Evolutionary conservation across 2,113 vertebrate genomes (phyloP).

Genomic region (Pleuronectes platessa): DNA sequence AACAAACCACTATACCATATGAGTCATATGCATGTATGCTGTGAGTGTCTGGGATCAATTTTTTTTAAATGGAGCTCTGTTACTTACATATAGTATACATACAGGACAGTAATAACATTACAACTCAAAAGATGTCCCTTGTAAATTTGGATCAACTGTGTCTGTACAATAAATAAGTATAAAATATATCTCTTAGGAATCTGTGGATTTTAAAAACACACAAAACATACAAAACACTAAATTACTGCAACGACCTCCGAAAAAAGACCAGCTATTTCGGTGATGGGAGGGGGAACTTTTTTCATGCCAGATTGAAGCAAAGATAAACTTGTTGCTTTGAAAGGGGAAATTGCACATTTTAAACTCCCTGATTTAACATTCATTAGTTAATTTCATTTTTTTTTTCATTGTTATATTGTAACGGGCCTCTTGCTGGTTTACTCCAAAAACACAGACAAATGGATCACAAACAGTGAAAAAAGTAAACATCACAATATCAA

Average conservation of each 20-base stretch:
- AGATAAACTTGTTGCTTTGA: constrained; percentile 23
- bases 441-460: constrained; percentile 50
- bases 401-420: neutral
- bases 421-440: constrained; percentile 59
- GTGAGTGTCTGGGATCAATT: constrained; percentile 24
- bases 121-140: constrained; percentile 75
- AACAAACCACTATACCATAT: constrained; percentile 59
- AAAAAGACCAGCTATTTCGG: constrained; percentile 97
- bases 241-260: constrained; percentile 84
- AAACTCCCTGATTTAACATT: constrained; percentile 28
- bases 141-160: constrained; percentile 76
- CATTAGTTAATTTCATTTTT: neutral
- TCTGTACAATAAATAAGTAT: constrained; percentile 98
- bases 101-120: constrained; percentile 73
- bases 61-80: constrained; percentile 46
- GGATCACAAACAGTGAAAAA: constrained; percentile 55
- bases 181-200: constrained; percentile 93
- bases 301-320: constrained; percentile 50
- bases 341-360: constrained; percentile 32
- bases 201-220: constrained; percentile 86
- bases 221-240: constrained; percentile 80
- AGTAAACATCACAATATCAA: constrained; percentile 68
- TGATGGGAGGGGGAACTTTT: constrained; percentile 63
- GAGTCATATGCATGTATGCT: constrained; percentile 58
- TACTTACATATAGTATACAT: constrained; percentile 66